Evolutionary conservation across 2,888 invertebrate genomes (phyloP), one percentile per base, ranked within the genome.

Genomic region (Epistrophella euchroma): DNA sequence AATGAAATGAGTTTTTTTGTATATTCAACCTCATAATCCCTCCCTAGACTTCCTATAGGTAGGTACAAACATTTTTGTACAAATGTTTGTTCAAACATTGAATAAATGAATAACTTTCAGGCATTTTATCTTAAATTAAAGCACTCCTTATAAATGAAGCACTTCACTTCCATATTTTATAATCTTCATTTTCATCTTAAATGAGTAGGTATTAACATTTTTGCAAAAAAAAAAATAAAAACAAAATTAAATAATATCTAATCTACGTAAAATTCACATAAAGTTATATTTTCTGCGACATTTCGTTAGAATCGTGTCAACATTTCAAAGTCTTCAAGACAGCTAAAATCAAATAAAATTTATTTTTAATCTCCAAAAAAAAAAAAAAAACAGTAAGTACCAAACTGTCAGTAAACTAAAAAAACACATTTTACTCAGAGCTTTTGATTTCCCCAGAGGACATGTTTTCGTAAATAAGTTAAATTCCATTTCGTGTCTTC

Each of bases 401-500:
- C 32, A 56, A 62, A 62, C 62, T 62, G 62, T 62, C 62, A 68
- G 47, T 43, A 45, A 52, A 47, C 60, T 22, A 32, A 60, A 60
- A 60, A 47, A 60, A 52, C 50, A 32, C 60, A 47, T 35, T 37
- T 43, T 37, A 28, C 52, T n/a, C 10, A 43, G 11, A 66, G 47
- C 47, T 47, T 73, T 58, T 79, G 79, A 79, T 79, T 79, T 79
- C 79, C 79, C 79, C 1, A 60, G 66, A 73, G 79, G 43, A 32
- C 43, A 15, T 22, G 11, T 68, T 13, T 52, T 68, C 35, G 52
- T 68, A 68, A 68, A 68, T 52, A 68, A 68, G 25, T 68, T 68
- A 37, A 52, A 68, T 68, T 68, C 68, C 52, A 37, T 52, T 52
- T 68, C 37, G 22, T 37, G 32, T 47, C 28, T 66, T 35, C 17